A percentile compares a stretch with the other conserved stretches of the same genome.
phyloP scores from a whole-genome alignment of 2,888 invertebrate genomes.

The Digitonthophagus gazella region DNA sequence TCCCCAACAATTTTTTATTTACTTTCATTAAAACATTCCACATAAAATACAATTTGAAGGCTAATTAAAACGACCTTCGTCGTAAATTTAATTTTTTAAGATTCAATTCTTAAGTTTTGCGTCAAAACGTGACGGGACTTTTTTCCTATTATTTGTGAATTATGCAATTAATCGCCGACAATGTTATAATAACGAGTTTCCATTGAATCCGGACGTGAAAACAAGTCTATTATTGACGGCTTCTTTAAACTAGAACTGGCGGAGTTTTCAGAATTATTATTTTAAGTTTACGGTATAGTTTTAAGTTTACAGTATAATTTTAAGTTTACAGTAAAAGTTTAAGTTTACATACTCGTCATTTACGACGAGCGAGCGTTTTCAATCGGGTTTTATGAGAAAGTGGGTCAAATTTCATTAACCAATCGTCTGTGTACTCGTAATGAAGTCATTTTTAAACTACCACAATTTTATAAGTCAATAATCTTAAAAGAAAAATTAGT shows the following conservation, averaged over 20 bases:
- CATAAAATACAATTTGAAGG: no score
- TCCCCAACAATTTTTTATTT: no score
- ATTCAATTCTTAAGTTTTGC: neutral
- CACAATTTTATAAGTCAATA: no score
- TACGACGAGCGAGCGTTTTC: neutral
- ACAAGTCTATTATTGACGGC: neutral
- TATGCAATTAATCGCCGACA: neutral
- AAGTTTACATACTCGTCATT: no score
- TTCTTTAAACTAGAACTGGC: neutral
- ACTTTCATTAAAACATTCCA: no score
- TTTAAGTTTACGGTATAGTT: neutral
- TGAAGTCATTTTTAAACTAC: no score
- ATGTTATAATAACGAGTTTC: neutral
- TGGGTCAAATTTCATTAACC: neutral
- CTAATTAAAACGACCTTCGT: no score
- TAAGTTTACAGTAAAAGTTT: no score
- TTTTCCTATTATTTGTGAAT: neutral
- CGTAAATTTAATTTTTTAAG: neutral
- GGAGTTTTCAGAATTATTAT: neutral
- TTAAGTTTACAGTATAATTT: no score
- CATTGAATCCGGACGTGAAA: neutral
- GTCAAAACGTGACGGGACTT: neutral
- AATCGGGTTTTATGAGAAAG: neutral
- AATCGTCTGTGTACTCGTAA: no score
- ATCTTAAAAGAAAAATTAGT: no score